phyloP scores from a whole-genome alignment of 2,888 invertebrate genomes.

The Eristalis intricaria region DNA sequence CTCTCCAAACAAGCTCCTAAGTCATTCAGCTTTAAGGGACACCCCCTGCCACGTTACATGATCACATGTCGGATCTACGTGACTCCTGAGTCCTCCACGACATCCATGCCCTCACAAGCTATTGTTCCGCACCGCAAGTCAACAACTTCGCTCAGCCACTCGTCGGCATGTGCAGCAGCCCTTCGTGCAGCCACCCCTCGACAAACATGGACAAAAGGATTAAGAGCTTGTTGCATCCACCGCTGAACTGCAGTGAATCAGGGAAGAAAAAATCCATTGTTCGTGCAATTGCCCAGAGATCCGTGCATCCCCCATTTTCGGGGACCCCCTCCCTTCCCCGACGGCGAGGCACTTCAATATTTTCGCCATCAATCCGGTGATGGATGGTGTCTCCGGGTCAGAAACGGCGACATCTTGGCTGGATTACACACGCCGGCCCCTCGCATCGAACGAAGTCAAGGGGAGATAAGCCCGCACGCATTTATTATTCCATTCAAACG shows the following conservation, averaged over 20 bases:
- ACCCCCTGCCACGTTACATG: no score
- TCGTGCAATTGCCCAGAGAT: background rate
- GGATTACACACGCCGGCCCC: conserved; percentile 14
- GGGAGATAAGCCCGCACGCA: conserved; percentile 21
- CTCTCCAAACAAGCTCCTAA: no score
- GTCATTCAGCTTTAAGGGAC: no score
- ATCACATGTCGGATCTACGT: no score
- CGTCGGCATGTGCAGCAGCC: background rate
- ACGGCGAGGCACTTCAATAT: conserved; percentile 28
- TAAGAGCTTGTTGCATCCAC: background rate
- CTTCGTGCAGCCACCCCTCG: background rate
- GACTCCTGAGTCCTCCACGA: no score
- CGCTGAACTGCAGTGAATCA: background rate
- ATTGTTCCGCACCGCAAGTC: background rate
- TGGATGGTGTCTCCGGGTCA: conserved; percentile 26
- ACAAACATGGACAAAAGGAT: background rate
- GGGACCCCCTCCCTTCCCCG: background rate
- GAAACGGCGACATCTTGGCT: conserved; percentile 52
- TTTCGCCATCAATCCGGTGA: conserved; percentile 24
- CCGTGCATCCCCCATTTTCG: background rate
- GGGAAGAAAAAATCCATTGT: background rate
- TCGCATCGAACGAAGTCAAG: background rate
- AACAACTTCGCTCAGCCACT: background rate
- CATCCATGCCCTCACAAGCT: no score
- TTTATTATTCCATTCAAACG: conserved; percentile 36